These are phyloP conservation scores for Sinocyclocheilus grahami DNA, from an alignment of 2,113 vertebrate species.

Conservation along the genomic window DNA sequence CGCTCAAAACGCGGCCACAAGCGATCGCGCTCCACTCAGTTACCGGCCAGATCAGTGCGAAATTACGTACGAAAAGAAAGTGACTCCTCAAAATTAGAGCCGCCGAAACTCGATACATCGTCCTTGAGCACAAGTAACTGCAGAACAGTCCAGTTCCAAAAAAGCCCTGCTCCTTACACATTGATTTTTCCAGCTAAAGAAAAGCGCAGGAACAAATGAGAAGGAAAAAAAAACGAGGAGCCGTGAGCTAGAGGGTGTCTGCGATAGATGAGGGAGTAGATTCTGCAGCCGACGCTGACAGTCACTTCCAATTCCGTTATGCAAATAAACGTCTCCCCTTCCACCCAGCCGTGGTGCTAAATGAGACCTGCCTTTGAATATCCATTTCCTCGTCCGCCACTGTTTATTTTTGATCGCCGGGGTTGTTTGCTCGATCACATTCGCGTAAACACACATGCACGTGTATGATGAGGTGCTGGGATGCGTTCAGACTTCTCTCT, in stretches of 20 bases:
- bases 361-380: slow-evolving; percentile 56
- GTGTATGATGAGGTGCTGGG: slow-evolving; percentile 32
- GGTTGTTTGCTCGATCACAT: slow-evolving; percentile 47
- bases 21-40: slow-evolving; percentile 18
- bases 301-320: slow-evolving; percentile 64
- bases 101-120: slow-evolving; percentile 18
- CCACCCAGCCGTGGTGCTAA: slow-evolving; percentile 44
- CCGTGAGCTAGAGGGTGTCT: slow-evolving; percentile 47
- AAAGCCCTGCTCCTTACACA: slow-evolving; percentile 3
- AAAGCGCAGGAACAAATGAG: slow-evolving; percentile 16
- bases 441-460: slow-evolving; percentile 22
- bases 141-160: no score
- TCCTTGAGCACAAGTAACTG: slow-evolving; percentile 22
- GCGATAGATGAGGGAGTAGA: slow-evolving; percentile 29
- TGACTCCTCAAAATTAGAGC: slow-evolving; percentile 1
- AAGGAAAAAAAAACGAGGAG: not conserved
- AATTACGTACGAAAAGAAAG: slow-evolving; percentile 26
- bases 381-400: slow-evolving; percentile 50
- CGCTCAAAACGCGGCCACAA: slow-evolving; percentile 26
- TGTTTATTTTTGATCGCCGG: slow-evolving; percentile 51
- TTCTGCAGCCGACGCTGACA: slow-evolving; percentile 40
- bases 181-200: slow-evolving; percentile 19
- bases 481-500: slow-evolving; percentile 36
- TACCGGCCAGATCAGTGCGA: slow-evolving; percentile 24
- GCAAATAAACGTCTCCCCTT: slow-evolving; percentile 54